Base-by-base conservation (phyloP, 2,113 vertebrate species). In the Sander vitreus region DNA sequence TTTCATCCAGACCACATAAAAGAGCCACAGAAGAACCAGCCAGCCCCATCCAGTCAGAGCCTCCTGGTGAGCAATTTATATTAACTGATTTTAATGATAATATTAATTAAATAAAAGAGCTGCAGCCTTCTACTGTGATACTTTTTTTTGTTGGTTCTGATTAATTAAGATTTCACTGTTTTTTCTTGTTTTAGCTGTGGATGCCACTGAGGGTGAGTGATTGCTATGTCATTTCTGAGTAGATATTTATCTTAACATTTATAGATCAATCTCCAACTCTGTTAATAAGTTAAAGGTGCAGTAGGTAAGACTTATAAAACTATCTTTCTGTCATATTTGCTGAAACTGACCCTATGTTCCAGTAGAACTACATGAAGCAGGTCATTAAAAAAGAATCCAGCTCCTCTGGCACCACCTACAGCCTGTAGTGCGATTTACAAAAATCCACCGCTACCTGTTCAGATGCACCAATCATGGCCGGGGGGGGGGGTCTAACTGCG, bases 1-100 rank as follows among this genome's bases (percentile, higher is more conserved):
- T 96, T 14, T 9, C 69, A 23, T 87, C 87, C 73, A 90, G 92
- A 78, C 12, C 65, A 70, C 51, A 66, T 1, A 85, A 76, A 70
- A 5, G 12, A 15, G 11, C 60, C 5, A 0, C 15, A 59, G 47
- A 77, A 68, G 18, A 66, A 48, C 23, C 71, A 50, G 15, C 45
- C 1, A 15, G 82, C 60, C 15, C 54, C n/a, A 16, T 45, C 19
- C 71, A 82, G 27, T 19, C 83, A 18, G 73, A 92, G 71, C 36
- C 87, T 65, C 43, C 86, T 14, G 91, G 95, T 95, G 63, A 86
- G 85, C 55, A 36, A 2, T 19, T 43, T 48, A 23, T 68, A 76
- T 54, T 5, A 25, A 50, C 18, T 57, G 11, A 50, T 71, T 21
- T 47, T 45, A n/a, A 7, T 45, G n/a, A 64, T 47, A 3, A 33